These are phyloP conservation scores for Chelonus insularis DNA, from an alignment of 1,140 invertebrate species.

Conservation along the genomic window DNA sequence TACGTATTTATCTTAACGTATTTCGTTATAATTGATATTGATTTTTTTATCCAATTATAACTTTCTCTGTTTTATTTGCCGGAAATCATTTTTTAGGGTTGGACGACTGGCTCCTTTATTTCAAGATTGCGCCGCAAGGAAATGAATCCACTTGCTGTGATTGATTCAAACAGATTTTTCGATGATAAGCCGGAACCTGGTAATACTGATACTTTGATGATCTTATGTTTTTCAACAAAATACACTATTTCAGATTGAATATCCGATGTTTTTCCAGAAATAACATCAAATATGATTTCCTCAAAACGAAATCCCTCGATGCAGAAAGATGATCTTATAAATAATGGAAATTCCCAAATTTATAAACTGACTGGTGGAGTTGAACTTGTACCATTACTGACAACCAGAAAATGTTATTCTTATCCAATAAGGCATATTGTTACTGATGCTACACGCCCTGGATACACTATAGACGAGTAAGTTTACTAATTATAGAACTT, in stretches of 20 bases:
- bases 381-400: conserved; percentile 70
- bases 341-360: conserved; percentile 43
- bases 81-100: conserved; percentile 37
- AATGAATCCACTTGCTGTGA: conserved; percentile 32
- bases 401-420: conserved; percentile 53
- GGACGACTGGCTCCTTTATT: conserved; percentile 43
- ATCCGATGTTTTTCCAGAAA: too few relatives aligned
- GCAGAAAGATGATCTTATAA: too few relatives aligned
- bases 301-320: too few relatives aligned
- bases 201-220: too few relatives aligned
- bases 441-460: conserved; percentile 64
- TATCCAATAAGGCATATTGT: conserved; percentile 49
- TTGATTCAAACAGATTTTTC: conserved; percentile 41
- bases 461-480: conserved; percentile 50
- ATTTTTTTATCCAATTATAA: too few relatives aligned
- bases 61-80: too few relatives aligned
- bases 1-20: not conserved
- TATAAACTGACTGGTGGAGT: conserved; percentile 64
- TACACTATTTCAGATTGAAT: too few relatives aligned
- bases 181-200: conserved; percentile 36
- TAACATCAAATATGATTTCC: too few relatives aligned
- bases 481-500: conserved; percentile 30
- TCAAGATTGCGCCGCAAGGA: conserved; percentile 30
- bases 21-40: too few relatives aligned
- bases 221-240: not conserved